Conservation (phyloP, 30 jellyfish, hydroid and myxozoan genomes). For the Morbakka virulenta region DNA sequence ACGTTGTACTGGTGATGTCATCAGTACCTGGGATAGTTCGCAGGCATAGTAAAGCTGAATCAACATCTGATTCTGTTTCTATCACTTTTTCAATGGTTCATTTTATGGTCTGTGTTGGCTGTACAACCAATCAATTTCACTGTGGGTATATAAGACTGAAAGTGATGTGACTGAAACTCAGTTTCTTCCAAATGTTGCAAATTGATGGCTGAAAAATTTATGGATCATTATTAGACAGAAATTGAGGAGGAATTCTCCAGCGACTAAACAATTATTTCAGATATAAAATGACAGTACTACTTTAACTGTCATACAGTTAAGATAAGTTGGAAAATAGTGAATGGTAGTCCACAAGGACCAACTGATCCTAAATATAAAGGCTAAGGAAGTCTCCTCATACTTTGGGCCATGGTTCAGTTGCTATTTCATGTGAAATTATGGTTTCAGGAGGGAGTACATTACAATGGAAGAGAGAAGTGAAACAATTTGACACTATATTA, state of each 20-base stretch:
- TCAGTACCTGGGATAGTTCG: background rate
- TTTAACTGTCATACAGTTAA: background rate
- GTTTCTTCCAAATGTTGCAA: background rate
- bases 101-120: background rate
- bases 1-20: background rate
- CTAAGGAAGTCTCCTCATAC: background rate
- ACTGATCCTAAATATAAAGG: background rate
- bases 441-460: background rate
- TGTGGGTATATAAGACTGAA: background rate
- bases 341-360: background rate
- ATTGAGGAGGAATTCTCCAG: background rate
- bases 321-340: background rate
- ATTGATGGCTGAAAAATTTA: background rate
- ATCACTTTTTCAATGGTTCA: background rate
- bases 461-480: background rate
- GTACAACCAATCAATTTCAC: background rate
- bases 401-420: background rate
- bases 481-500: background rate
- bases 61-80: background rate
- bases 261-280: background rate
- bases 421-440: background rate
- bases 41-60: background rate
- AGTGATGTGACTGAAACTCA: background rate
- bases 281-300: background rate
- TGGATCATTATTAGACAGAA: background rate